Base-by-base conservation (phyloP, 2,113 vertebrate genomes). In the Toxostoma redivivum region DNA sequence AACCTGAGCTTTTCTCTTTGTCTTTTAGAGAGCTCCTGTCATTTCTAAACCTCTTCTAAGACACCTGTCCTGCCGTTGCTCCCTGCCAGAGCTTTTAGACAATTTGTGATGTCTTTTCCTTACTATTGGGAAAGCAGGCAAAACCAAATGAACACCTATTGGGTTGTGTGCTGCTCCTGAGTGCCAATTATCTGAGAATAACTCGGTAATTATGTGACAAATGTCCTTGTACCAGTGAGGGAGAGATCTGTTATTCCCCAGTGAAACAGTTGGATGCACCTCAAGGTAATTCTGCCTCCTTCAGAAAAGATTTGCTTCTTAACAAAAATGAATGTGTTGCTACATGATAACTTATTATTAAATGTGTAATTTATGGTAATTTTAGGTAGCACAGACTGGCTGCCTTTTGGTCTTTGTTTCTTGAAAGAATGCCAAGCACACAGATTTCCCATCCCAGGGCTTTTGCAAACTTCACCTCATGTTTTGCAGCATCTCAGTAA, bases 151-250 rank as follows among this genome's bases (percentile, higher is more conserved):
- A 94, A 25, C 69, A 90, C 81, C 44, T 56, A 47, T 84, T 47
- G 66, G 67, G 61, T 2, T 73, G 60, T 81, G 57, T 70, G 82
- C 42, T 58, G 88, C 73, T 81, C 44, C 69, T 57, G 76, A 37
- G 64, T 88, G 86, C 71, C 87, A 95, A 50, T 92, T 96, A 40
- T 73, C 30, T 53, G 90, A 60, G 89, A 91, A 31, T 47, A 64
- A 53, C 56, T 45, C 10, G 12, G 60, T 66, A 91, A 92, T 88
- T 94, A 91, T 53, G 69, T 88, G 91, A 81, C 64, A 94, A 88
- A 60, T 62, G 72, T 44, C 73, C 54, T 91, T 65, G 77, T n/a
- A 72, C 4, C 67, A 74, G 56, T 4, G 35, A 95, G 83, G 16
- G 45, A 79, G 47, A 81, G 74, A 72, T 61, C 72, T 85, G 56